Evolutionary conservation across 2,888 invertebrate species (phyloP).

Genomic region (Frankliniella fusca): DNA sequence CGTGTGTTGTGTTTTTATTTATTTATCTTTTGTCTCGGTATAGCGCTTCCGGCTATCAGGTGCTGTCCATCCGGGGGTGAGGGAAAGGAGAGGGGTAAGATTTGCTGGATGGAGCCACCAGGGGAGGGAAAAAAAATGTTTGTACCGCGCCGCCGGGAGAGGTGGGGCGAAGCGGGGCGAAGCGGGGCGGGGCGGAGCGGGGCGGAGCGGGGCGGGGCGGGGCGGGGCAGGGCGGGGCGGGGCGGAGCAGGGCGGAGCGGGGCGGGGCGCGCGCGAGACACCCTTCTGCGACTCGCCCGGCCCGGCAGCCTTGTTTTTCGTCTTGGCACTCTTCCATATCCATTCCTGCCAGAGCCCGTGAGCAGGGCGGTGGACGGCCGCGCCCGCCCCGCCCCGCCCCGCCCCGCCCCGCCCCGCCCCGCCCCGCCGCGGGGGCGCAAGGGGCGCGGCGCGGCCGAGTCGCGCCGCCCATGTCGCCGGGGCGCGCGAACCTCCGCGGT

Average conservation of each 20-base stretch:
- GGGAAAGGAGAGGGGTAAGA: no score
- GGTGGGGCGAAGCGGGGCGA: background rate
- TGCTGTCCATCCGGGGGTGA: no score
- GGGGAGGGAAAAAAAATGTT: background rate
- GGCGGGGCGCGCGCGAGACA: background rate
- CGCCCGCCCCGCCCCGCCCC: no score
- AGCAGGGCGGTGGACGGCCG: background rate
- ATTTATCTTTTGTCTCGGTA: no score
- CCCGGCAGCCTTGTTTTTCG: conserved; percentile 7
- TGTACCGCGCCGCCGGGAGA: background rate
- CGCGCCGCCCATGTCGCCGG: background rate
- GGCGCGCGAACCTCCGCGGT: background rate
- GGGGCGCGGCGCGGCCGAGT: background rate
- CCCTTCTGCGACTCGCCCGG: background rate
- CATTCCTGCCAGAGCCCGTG: conserved; percentile 6
- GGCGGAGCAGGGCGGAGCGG: background rate
- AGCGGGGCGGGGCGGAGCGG: background rate
- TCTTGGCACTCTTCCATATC: conserved; percentile 24
- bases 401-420: no score
- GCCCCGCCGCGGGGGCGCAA: background rate
- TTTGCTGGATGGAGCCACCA: no score
- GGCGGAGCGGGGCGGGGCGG: background rate
- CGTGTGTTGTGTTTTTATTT: no score
- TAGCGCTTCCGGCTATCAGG: no score
- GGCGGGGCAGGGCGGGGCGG: background rate